Conservation (phyloP, 2,888 invertebrate genomes). For the Belgica antarctica region DNA sequence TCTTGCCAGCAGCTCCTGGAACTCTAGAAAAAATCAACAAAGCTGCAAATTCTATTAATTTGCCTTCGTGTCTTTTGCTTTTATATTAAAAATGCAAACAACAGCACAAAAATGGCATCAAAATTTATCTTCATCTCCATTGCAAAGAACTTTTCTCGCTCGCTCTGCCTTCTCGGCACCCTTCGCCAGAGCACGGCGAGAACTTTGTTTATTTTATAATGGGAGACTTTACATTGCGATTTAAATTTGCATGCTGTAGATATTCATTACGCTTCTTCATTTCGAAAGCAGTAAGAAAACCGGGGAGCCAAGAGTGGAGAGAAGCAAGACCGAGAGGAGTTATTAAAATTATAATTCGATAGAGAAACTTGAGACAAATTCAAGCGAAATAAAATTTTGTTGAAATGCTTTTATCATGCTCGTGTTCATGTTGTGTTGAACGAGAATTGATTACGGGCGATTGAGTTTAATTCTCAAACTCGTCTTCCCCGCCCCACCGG, state of each 20-base stretch:
- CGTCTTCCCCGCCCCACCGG: no score
- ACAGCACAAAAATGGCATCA: constrained; percentile 33
- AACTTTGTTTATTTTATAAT: constrained; percentile 17
- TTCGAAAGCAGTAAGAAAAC: no score
- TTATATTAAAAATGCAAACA: constrained; percentile 39
- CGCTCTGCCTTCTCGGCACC: neutral
- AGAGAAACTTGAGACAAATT: constrained; percentile 21
- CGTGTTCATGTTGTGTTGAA: neutral
- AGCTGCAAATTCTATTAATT: neutral
- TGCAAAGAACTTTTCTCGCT: constrained; percentile 22
- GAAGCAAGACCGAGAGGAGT: constrained; percentile 29
- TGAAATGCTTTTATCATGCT: constrained; percentile 1
- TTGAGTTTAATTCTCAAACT: no score
- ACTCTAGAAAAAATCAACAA: no score
- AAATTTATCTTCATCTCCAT: constrained; percentile 38
- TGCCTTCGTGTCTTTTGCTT: constrained; percentile 17
- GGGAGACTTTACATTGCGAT: constrained; percentile 26
- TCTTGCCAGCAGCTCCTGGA: no score
- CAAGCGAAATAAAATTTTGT: constrained; percentile 34
- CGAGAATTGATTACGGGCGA: constrained; percentile 1
- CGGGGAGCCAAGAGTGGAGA: constrained; percentile 8
- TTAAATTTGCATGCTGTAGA: constrained; percentile 17
- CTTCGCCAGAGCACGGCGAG: neutral
- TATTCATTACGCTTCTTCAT: constrained; percentile 40
- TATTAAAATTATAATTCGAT: constrained; percentile 43